Evolutionary conservation across 2,888 invertebrate genomes (phyloP), one percentile per base, ranked within the genome.

Genomic region (Chaetogeoica ovagalla): DNA sequence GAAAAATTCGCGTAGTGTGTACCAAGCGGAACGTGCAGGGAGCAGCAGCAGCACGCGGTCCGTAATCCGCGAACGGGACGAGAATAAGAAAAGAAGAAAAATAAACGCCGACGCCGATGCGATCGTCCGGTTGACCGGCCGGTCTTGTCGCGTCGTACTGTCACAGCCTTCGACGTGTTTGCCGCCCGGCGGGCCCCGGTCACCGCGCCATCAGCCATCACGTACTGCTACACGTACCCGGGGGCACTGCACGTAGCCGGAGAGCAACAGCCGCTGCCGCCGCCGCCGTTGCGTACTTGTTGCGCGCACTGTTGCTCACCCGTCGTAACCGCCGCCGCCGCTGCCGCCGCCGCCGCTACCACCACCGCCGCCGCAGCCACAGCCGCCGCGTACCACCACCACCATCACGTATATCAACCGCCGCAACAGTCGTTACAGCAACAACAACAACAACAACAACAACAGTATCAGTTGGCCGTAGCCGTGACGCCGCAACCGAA

Each of bases 241-340:
- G 79, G 79, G 79, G 79, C 79, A 79, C 79, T 79, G 70, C 79
- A 71, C 79, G 79, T 70, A 77, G 77, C 79, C 79, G 71, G 77
- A 70, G 77, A 77, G 77, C 77, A 77, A 63, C 77, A 77, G 70
- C 77, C 77, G 77, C 60, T 37, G 19, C 52, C 65, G 74, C 73
- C 73, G 73, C 48, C 63, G 37, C 37, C 79, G 79, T 63, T 79
- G 79, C 79, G 79, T 71, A 79, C 79, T 79, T 79, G 79, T 79
- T 79, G 79, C 79, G 79, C 79, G 79, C 79, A 79, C 79, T 79
- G 79, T 79, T 79, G 79, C 79, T 79, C 79, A 43, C 79, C 79
- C 79, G 79, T 62, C 70, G 70, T 63, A 70, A 63, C 79, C 62
- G 19, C 63, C 62, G 19, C 69, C 55, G 23, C 69, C 30, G 15